These are phyloP conservation scores for Peromyscus aztecus DNA, from an alignment of 2,797 vertebrate species.

Conservation along the genomic window DNA sequence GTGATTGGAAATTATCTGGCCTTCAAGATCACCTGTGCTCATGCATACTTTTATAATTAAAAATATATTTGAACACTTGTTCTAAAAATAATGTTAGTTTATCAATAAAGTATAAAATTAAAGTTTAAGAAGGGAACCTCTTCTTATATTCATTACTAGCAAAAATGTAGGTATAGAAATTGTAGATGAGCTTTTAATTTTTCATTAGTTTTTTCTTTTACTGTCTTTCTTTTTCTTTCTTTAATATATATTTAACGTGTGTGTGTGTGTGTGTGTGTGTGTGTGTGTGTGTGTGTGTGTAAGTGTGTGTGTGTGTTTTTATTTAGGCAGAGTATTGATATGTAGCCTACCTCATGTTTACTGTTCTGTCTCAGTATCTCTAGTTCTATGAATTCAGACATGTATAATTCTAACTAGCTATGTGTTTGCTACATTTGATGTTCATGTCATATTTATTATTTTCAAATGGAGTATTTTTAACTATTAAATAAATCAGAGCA, in stretches of 20 bases:
- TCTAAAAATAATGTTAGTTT: background rate
- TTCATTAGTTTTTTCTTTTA: background rate
- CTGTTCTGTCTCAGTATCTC: background rate
- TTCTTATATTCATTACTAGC: background rate
- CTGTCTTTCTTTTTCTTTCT: background rate
- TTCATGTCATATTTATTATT: background rate
- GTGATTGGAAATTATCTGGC: background rate
- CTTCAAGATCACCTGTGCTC: background rate
- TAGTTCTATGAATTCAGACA: background rate
- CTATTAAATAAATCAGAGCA: background rate
- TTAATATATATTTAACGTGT: too few species aligned
- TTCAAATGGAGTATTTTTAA: background rate
- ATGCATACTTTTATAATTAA: background rate
- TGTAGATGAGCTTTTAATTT: background rate
- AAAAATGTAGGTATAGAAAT: background rate
- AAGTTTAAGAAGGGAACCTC: background rate
- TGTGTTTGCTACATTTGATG: background rate
- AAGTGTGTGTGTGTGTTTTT: too few species aligned
- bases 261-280: too few species aligned
- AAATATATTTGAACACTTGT: conserved; percentile 18
- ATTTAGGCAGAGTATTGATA: background rate
- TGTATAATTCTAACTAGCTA: background rate
- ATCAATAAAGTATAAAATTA: background rate
- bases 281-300: too few species aligned
- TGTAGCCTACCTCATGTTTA: background rate